These are phyloP conservation scores for Cyanocitta stelleri DNA, from an alignment of 2,113 vertebrate species.

Conservation along the genomic window DNA sequence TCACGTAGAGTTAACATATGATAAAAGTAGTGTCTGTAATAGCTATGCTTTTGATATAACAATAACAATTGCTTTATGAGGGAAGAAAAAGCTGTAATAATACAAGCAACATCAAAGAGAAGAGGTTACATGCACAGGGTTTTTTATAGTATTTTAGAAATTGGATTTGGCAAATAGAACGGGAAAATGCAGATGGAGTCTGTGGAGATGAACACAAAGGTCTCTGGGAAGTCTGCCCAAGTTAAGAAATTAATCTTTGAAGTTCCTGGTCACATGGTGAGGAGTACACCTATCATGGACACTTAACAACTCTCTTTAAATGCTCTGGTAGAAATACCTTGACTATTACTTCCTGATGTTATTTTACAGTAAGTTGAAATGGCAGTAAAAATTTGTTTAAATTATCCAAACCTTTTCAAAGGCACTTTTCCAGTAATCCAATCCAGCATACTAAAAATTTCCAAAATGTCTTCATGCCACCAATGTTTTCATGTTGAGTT, in stretches of 20 bases:
- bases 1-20: neutral
- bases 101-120: neutral
- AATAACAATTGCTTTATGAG: neutral
- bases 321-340: neutral
- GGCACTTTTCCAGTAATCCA: neutral
- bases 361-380: neutral
- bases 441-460: neutral
- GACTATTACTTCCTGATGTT: neutral
- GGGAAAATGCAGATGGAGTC: neutral
- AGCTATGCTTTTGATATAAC: neutral
- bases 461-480: neutral
- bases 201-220: neutral
- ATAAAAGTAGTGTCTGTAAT: neutral
- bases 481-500: neutral
- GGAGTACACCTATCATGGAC: neutral
- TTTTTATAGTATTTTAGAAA: neutral
- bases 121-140: neutral
- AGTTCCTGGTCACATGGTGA: neutral
- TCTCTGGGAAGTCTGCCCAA: neutral
- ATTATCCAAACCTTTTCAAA: neutral
- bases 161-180: neutral
- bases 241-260: neutral
- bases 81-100: neutral
- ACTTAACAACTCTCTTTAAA: neutral
- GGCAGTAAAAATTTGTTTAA: neutral